Evolutionary conservation across 23 tunicate genomes (phyloP).

Genomic region (Halocynthia aurantium): DNA sequence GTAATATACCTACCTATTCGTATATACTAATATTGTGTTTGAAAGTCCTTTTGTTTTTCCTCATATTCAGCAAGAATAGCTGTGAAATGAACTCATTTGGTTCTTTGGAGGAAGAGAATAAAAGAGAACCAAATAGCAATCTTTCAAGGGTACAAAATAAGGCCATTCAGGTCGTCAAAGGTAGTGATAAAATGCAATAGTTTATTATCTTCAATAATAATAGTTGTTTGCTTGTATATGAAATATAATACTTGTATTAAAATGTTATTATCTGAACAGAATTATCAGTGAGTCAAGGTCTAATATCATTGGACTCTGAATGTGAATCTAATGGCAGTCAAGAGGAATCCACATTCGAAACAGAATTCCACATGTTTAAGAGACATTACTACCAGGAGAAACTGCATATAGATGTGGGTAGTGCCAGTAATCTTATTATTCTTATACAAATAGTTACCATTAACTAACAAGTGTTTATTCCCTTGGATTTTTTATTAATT

Average conservation of each 20-base stretch:
- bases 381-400: conserved; percentile 61
- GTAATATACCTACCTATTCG: neutral
- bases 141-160: conserved; percentile 4
- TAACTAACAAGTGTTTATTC: too few species aligned
- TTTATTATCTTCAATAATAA: too few species aligned
- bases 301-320: conserved; percentile 28
- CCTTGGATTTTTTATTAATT: too few species aligned
- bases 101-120: conserved; percentile 17
- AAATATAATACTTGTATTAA: too few species aligned
- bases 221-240: too few species aligned
- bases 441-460: too few species aligned
- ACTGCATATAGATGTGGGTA: conserved; percentile 56
- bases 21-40: neutral
- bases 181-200: conserved; percentile 13
- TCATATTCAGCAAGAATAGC: too few species aligned
- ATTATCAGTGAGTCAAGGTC: conserved; percentile 74
- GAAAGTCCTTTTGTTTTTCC: neutral
- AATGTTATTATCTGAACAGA: conserved; percentile 25
- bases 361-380: conserved; percentile 73
- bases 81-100: neutral
- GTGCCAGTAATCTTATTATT: neutral
- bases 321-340: conserved; percentile 31
- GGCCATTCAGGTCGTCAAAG: conserved; percentile 72
- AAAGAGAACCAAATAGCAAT: neutral
- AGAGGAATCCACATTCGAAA: conserved; percentile 40